These are phyloP conservation scores for Pelobates cultripes DNA, from an alignment of 2,797 vertebrate species.

Conservation along the genomic window DNA sequence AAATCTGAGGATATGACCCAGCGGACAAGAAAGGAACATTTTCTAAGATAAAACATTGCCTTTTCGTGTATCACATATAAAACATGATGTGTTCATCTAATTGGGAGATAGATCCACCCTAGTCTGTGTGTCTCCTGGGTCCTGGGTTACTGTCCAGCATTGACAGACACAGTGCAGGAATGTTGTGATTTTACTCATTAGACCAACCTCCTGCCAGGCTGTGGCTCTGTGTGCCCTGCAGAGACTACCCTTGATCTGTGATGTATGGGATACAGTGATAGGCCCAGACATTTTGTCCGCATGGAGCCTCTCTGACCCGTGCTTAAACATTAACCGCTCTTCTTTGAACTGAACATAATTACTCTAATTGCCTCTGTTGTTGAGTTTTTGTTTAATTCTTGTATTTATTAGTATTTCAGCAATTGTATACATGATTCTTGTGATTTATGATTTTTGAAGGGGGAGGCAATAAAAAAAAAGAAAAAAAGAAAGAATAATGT, in stretches of 20 bases:
- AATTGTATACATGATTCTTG: neutral
- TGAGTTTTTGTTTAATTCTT: constrained; percentile 51
- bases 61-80: no score
- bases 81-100: no score
- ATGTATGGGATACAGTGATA: constrained; percentile 71
- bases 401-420: neutral
- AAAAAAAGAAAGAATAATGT: neutral
- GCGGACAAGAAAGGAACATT: no score
- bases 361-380: constrained; percentile 67
- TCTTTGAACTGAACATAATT: constrained; percentile 63
- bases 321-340: constrained; percentile 55
- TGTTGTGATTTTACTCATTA: constrained; percentile 83
- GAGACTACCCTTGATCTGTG: constrained; percentile 80
- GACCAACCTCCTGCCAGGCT: constrained; percentile 82
- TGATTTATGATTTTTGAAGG: neutral
- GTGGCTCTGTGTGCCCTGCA: constrained; percentile 69
- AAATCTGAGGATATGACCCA: no score
- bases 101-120: neutral
- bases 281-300: constrained; percentile 67
- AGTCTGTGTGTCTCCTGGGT: constrained; percentile 54
- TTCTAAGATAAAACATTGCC: no score
- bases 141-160: constrained; percentile 59
- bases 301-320: constrained; percentile 61
- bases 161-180: constrained; percentile 66
- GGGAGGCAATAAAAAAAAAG: neutral